phyloP scores from a whole-genome alignment of 2,888 invertebrate species.

The Kryphioiulus occultus region DNA sequence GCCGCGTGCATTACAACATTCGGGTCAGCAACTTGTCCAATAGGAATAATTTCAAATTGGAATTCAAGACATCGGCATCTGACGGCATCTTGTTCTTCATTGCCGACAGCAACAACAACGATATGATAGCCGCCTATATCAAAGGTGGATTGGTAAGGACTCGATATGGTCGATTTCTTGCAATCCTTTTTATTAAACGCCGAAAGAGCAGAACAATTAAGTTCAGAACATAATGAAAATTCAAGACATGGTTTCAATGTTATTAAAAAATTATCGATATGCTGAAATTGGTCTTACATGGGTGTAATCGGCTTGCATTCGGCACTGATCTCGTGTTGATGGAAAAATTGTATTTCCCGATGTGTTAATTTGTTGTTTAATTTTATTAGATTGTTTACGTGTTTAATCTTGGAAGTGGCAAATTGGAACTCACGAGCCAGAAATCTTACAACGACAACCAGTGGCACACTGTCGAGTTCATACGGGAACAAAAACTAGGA shows the following conservation, averaged over 20 bases:
- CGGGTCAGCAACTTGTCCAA: not conserved
- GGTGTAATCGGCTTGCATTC: too few species aligned
- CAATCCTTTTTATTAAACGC: too few species aligned
- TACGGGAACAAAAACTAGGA: constrained; percentile 70
- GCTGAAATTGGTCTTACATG: too few species aligned
- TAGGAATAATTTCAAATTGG: constrained; percentile 67
- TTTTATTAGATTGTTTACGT: constrained; percentile 70
- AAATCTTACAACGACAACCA: constrained; percentile 73
- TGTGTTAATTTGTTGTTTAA: not conserved
- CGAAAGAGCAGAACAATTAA: too few species aligned
- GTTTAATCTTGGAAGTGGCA: constrained; percentile 76
- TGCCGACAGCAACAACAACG: constrained; percentile 70
- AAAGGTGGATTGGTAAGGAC: constrained; percentile 73
- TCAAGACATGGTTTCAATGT: too few species aligned
- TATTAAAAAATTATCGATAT: too few species aligned
- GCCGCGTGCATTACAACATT: constrained; percentile 74
- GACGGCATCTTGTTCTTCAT: constrained; percentile 85
- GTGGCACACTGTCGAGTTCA: constrained; percentile 80
- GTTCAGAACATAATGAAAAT: too few species aligned
- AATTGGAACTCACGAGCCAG: constrained; percentile 69
- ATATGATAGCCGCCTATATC: constrained; percentile 79
- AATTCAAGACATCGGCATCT: constrained; percentile 77
- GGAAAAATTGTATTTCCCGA: not conserved
- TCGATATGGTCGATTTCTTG: not conserved
- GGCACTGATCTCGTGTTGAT: too few species aligned